phyloP scores from a whole-genome alignment of 2,888 invertebrate species.

The Caenorhabditis becei region DNA sequence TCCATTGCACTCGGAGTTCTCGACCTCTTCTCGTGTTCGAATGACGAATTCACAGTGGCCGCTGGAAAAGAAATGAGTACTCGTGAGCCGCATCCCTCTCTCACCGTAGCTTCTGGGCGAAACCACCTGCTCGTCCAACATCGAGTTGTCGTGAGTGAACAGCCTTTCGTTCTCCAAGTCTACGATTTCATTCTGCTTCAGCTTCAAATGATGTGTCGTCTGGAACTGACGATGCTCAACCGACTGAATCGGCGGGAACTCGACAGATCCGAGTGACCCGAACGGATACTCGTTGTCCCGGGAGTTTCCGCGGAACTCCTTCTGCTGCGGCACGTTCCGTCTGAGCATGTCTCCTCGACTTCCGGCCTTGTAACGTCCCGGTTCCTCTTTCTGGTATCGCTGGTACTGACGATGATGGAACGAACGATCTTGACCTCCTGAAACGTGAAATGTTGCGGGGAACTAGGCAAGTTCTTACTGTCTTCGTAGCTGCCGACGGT shows the following conservation, averaged over 20 bases:
- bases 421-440: slow-evolving; percentile 11
- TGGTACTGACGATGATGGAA: slow-evolving; percentile 4
- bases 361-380: slow-evolving; percentile 15
- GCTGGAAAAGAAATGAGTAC: slow-evolving; percentile 11
- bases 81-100: slow-evolving; percentile 2
- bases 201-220: slow-evolving; percentile 33
- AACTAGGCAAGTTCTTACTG: slow-evolving; percentile 1
- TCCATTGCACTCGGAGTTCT: slow-evolving; percentile 20
- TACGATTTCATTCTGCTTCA: slow-evolving; percentile 20
- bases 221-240: slow-evolving; percentile 30
- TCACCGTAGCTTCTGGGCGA: slow-evolving; percentile 3
- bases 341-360: slow-evolving; percentile 19
- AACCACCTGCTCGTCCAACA: slow-evolving; percentile 14
- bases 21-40: slow-evolving; percentile 30
- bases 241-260: slow-evolving; percentile 2
- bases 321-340: neutral
- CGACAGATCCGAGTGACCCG: slow-evolving; percentile 3
- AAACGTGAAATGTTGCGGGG: neutral
- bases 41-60: slow-evolving; percentile 21
- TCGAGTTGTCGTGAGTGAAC: slow-evolving; percentile 33
- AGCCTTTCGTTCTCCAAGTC: slow-evolving; percentile 45
- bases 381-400: slow-evolving; percentile 10
- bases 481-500: slow-evolving; percentile 18
- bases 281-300: slow-evolving; percentile 9
- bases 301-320: neutral